Evolutionary conservation across 1,140 invertebrate species (phyloP), one percentile per base, ranked within the genome.

Genomic region (Dendroctonus valens): DNA sequence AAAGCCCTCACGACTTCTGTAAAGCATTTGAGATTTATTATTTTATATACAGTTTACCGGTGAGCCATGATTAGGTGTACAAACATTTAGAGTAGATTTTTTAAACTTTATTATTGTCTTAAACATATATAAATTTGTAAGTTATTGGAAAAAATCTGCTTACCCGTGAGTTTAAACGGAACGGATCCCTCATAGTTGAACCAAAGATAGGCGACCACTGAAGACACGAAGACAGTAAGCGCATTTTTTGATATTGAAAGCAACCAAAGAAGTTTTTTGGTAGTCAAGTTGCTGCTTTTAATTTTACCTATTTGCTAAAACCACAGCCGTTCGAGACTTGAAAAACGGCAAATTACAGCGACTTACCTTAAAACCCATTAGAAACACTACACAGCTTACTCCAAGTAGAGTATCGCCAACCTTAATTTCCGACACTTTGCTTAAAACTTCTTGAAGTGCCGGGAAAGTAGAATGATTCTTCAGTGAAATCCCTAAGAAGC

Each of bases 241-340:
- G 91, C 92, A 75, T 94, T 94, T 49, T 91, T 81, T 3, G 87
- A 83, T 15, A 90, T 91, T 0, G 89, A 88, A 4, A 91, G 57
- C 8, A 92, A 83, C 89, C 90, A 92, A 12, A 91, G 76, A 9
- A 79, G 71, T 54, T 83, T 60, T n/a, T 83, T 84, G 0, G 84
- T 15, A 0, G 79, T 65, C 52, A 73, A 72, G 64, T 71, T 73
- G 57, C 77, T 76, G 4, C 84, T 75, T 7, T 82, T 82, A 0
- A 89, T 72, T 53, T 88, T 85, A 75, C 87, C 89, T 3, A 91
- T 62, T 81, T 87, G 86, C 89, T 91, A 78, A 5, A 26, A 12
- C 8, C 8, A 52, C 15, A 12, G 3, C 50, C 0, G 1, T 26
- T 8, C 1, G 7, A 8, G 11, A 40, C 37, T 11, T 39, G 15